A percentile compares a stretch with the other conserved stretches of the same genome.
phyloP scores from a whole-genome alignment of 2,888 invertebrate genomes.

The Cyclophora punctaria region DNA sequence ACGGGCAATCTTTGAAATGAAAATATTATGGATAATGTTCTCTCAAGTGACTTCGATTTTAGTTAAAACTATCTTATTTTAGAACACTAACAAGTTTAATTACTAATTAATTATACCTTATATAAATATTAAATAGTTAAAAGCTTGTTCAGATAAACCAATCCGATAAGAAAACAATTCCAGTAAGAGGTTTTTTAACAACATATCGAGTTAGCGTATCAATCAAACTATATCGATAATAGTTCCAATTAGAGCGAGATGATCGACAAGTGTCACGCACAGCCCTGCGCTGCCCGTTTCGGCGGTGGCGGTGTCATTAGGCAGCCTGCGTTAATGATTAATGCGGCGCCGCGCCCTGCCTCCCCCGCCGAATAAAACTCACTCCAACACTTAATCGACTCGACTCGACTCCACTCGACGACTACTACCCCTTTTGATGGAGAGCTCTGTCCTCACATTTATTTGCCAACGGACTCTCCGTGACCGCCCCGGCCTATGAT shows the following conservation, averaged over 20 bases:
- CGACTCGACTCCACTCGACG: too few relatives aligned
- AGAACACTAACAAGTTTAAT: too few relatives aligned
- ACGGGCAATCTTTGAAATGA: too few relatives aligned
- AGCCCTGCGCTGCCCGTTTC: slow-evolving; percentile 59
- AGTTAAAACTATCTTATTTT: too few relatives aligned
- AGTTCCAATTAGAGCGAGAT: slow-evolving; percentile 25
- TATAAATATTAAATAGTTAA: too few relatives aligned
- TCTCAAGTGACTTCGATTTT: too few relatives aligned
- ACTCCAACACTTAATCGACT: slow-evolving; percentile 65
- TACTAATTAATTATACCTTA: too few relatives aligned
- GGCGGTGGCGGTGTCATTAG: slow-evolving; percentile 69
- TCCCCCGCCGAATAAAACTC: slow-evolving; percentile 60
- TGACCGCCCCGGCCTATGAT: slow-evolving; percentile 42
- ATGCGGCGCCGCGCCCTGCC: slow-evolving; percentile 63
- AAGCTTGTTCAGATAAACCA: too few relatives aligned
- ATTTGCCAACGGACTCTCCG: slow-evolving; percentile 48
- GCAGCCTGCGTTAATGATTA: slow-evolving; percentile 73
- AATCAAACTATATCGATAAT: slow-evolving; percentile 3
- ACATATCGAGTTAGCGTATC: not conserved
- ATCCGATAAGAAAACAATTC: not conserved
- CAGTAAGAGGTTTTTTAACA: not conserved
- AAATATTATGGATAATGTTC: too few relatives aligned
- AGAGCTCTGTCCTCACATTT: slow-evolving; percentile 56
- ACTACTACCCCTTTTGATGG: slow-evolving; percentile 67
- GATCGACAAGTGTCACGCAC: slow-evolving; percentile 26